Percentiles rank a stretch among this genome's conserved stretches.
Conservation (phyloP, 2,888 invertebrate genomes). For the Drosophila ezoana region DNA sequence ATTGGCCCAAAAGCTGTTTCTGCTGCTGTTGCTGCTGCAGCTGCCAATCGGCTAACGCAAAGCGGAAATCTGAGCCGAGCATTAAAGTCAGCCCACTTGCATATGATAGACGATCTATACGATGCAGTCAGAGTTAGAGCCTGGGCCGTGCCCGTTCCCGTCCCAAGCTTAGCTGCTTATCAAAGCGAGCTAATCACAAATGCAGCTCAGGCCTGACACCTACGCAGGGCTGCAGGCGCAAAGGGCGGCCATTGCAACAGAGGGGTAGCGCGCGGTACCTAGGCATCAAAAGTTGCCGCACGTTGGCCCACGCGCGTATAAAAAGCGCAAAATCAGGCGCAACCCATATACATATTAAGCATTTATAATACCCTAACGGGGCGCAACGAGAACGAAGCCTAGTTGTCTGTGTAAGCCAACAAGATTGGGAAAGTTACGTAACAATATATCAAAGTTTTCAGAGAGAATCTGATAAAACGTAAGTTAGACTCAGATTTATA, state of each 20-base stretch:
- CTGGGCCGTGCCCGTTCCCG: slow-evolving; percentile 20
- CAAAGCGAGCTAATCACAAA: slow-evolving; percentile 53
- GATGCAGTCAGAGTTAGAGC: slow-evolving; percentile 1
- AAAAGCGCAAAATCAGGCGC: slow-evolving; percentile 36
- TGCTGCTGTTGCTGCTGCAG: slow-evolving; percentile 13
- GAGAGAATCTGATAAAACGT: too few relatives aligned
- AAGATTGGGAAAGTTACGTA: too few relatives aligned
- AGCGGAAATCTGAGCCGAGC: slow-evolving; percentile 52
- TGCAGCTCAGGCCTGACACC: slow-evolving; percentile 48
- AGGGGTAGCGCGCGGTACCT: slow-evolving; percentile 1
- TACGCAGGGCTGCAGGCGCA: slow-evolving; percentile 41
- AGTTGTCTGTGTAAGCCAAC: not conserved
- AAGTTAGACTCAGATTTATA: too few relatives aligned
- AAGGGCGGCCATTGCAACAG: slow-evolving; percentile 22
- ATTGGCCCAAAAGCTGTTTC: slow-evolving; percentile 42
- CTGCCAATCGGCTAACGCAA: slow-evolving; percentile 22
- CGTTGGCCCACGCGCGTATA: slow-evolving; percentile 54
- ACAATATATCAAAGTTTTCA: too few relatives aligned
- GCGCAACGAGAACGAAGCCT: not conserved
- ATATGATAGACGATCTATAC: slow-evolving; percentile 44
- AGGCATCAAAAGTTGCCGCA: slow-evolving; percentile 64
- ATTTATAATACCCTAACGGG: slow-evolving; percentile 37
- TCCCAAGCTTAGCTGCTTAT: slow-evolving; percentile 37
- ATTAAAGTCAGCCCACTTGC: slow-evolving; percentile 54
- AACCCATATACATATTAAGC: slow-evolving; percentile 54